Conservation (phyloP, 2,797 vertebrate species). For the Phylloscopus collybita region DNA sequence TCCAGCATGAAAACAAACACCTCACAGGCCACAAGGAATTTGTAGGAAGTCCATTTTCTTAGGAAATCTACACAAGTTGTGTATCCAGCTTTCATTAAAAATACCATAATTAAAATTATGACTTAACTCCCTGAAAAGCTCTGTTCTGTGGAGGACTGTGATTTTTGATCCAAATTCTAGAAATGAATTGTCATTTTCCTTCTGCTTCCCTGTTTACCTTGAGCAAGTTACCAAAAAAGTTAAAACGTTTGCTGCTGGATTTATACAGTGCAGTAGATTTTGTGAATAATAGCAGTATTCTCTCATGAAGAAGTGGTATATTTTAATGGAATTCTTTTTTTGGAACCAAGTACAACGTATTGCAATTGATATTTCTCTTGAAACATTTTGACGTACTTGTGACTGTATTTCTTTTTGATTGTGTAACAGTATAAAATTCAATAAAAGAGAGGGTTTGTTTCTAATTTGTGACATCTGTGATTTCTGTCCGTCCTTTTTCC, state of each 20-base stretch:
- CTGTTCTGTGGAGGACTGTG: not conserved
- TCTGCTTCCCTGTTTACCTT: slow-evolving; percentile 65
- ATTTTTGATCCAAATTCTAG: not conserved
- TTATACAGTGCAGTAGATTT: slow-evolving; percentile 61
- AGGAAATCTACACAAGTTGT: not conserved
- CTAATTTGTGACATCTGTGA: slow-evolving; percentile 6
- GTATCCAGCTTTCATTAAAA: slow-evolving; percentile 5
- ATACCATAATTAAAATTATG: not conserved
- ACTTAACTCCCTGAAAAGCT: not conserved
- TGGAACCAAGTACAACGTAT: slow-evolving; percentile 66
- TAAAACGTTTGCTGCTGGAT: slow-evolving; percentile 62
- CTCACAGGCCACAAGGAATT: not conserved
- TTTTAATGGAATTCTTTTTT: slow-evolving; percentile 69
- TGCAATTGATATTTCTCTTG: slow-evolving; percentile 60
- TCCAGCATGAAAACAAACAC: not conserved
- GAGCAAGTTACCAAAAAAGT: slow-evolving; percentile 60
- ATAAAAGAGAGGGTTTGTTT: slow-evolving; percentile 71
- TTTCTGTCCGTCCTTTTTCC: not conserved
- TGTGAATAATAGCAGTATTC: slow-evolving; percentile 70
- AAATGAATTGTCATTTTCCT: not conserved
- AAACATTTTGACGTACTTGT: slow-evolving; percentile 68
- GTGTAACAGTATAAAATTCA: slow-evolving; percentile 68
- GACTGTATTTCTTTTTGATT: slow-evolving; percentile 72
- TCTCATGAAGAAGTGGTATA: slow-evolving; percentile 67
- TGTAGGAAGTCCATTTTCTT: not conserved